A percentile compares a stretch with the other conserved stretches of the same genome.
phyloP scores from a whole-genome alignment of 2,797 vertebrate genomes.

The Australoheros facetus region DNA sequence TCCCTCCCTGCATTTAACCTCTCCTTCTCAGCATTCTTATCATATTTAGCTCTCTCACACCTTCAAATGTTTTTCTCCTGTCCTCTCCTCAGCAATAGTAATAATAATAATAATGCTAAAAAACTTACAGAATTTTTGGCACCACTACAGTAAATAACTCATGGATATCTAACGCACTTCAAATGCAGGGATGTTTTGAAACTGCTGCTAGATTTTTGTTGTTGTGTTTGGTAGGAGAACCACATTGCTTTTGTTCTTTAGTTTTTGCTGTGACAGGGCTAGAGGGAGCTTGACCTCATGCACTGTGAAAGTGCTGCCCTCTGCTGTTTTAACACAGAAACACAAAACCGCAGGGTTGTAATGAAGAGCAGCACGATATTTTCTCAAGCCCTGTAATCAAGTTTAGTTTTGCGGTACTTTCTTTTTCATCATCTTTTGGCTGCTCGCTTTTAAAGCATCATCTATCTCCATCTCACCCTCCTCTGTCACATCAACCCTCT shows the following conservation, averaged over 20 bases:
- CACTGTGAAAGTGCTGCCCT: conserved; percentile 67
- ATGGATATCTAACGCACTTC: neutral
- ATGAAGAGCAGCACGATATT: neutral
- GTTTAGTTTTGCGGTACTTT: neutral
- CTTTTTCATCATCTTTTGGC: neutral
- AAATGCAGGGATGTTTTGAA: too few relatives aligned
- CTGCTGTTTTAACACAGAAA: conserved; percentile 59
- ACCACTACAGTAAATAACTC: neutral
- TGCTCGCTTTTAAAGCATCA: neutral
- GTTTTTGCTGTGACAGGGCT: neutral
- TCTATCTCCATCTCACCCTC: neutral
- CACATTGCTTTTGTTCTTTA: neutral
- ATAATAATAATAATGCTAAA: too few relatives aligned
- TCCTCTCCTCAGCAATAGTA: neutral
- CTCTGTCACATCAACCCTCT: neutral
- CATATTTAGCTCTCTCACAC: neutral
- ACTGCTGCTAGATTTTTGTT: neutral
- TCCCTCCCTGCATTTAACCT: neutral
- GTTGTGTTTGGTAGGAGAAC: neutral
- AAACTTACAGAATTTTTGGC: neutral
- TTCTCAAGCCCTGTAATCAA: neutral
- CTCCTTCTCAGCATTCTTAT: neutral
- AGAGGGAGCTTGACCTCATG: neutral
- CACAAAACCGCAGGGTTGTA: conserved; percentile 1
- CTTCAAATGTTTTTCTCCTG: neutral